Evolutionary conservation across 2,113 vertebrate genomes (phyloP), one percentile per base, ranked within the genome.

Genomic region (Phoenicopterus ruber): DNA sequence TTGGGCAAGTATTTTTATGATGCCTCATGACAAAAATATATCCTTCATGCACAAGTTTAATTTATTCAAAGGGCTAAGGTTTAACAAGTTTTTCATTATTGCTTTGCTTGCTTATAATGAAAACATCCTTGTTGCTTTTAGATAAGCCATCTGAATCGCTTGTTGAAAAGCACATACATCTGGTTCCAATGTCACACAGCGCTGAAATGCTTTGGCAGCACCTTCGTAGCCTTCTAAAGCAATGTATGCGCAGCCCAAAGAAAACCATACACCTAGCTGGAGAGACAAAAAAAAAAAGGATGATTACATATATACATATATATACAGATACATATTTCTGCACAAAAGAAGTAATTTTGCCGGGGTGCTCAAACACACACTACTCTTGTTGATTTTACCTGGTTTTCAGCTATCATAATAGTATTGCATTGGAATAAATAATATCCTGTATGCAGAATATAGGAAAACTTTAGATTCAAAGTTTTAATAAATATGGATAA

Each of bases 181-280:
- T 74, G 99, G 99, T 94, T 99, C 99, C 82, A 99, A 96, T 26
- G 98, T 98, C 82, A 99, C 99, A 87, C 99, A 99, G 58, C 99
- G 98, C 96, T 99, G 99, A 97, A 99, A 99, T 20, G 99, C 99
- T 97, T 90, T 99, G 63, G 99, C 99, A 54, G 99, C 99, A 81
- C 99, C 99, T 84, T 98, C 98, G 0, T 99, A 99, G 85, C 98
- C 98, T 98, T 99, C 98, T 96, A 99, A 94, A 50, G 99, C 98
- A 78, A 99, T 97, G 95, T 99, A 99, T 38, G 99, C 99, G 49
- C 99, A 99, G 71, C 99, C 99, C 25, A 99, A 98, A 57, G 99
- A 99, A 98, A 99, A 99, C 99, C 99, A 99, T 70, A 99, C 99
- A 34, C 99, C 99, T 2, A 99, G 98, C 99, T 99, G 96, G 67